These are phyloP conservation scores for Apodemia mormo DNA, from an alignment of 2,888 invertebrate species.

Conservation along the genomic window DNA sequence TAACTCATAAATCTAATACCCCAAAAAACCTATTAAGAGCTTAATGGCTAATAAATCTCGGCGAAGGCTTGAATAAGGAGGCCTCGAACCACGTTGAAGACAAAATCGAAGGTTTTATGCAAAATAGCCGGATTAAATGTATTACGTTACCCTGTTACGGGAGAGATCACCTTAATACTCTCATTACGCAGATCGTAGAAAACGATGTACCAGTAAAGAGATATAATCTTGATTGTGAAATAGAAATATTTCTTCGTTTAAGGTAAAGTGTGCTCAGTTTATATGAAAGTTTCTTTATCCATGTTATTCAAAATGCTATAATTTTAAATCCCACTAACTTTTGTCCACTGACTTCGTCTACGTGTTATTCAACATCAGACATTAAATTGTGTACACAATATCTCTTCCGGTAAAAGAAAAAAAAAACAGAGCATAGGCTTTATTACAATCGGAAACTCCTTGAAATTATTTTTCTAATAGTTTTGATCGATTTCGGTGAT, in stretches of 20 bases:
- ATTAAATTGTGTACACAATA: too few species aligned
- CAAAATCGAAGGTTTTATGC: constrained; percentile 46
- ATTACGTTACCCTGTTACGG: constrained; percentile 42
- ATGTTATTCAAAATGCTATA: too few species aligned
- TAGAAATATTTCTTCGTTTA: neutral
- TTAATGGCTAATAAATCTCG: constrained; percentile 21
- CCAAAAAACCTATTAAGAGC: constrained; percentile 21
- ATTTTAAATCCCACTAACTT: too few species aligned
- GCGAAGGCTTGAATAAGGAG: constrained; percentile 8
- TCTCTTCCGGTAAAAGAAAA: too few species aligned
- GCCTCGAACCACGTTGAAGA: constrained; percentile 20
- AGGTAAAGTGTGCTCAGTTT: neutral
- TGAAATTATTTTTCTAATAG: too few species aligned
- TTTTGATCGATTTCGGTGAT: too few species aligned
- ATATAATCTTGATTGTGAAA: neutral
- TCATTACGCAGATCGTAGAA: constrained; percentile 16
- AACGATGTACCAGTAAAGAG: neutral
- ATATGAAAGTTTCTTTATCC: too few species aligned
- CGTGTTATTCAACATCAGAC: too few species aligned
- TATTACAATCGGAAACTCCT: too few species aligned
- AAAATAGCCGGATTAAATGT: constrained; percentile 60
- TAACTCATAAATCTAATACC: constrained; percentile 14
- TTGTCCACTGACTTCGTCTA: too few species aligned
- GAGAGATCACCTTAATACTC: constrained; percentile 15
- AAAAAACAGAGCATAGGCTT: too few species aligned